Evolutionary conservation across 2,888 invertebrate genomes (phyloP), one percentile per base, ranked within the genome.

Genomic region (Eulithis testata): DNA sequence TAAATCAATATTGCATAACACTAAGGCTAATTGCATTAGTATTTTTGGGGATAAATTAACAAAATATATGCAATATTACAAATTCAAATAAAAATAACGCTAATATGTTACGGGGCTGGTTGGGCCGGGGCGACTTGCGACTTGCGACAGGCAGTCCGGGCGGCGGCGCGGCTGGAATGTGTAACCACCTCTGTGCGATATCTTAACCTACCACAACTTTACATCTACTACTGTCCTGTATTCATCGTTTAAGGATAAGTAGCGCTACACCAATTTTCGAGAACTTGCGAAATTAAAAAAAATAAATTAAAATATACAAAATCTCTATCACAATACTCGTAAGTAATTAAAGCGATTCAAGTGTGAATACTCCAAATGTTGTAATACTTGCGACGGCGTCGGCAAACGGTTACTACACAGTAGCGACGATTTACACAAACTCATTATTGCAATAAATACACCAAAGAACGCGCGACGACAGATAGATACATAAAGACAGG

Each of bases 321-420:
- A 93, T 91, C 91, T 93, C 93, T 93, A 93, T 92, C 93, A 92
- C 93, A 93, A 93, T 92, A 92, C 92, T 92, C 91, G 93, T 92
- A 93, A 92, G 92, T 92, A 93, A 92, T 92, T 93, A 92, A 93
- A 93, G 93, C 93, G 86, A 92, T 91, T 90, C 90, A 90, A 88
- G 87, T 91, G 91, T 92, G 91, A 92, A 92, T 91, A 91, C 91
- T 91, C 90, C 90, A 89, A 90, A 89, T 83, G 87, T 89, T 85
- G 89, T 87, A 87, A 88, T 88, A 69, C 62, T 66, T 66, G 64
- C 55, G 65, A 58, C 49, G 54, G 57, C 59, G 55, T 74, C 79
- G 73, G 73, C 73, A 77, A 76, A 77, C 78, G 76, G 66, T 80
- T 77, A 83, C 88, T 87, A 87, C 86, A 86, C 84, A 83, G 88